These are phyloP conservation scores for Emydoidea blandingii DNA, from an alignment of 2,797 vertebrate genomes.

Conservation along the genomic window DNA sequence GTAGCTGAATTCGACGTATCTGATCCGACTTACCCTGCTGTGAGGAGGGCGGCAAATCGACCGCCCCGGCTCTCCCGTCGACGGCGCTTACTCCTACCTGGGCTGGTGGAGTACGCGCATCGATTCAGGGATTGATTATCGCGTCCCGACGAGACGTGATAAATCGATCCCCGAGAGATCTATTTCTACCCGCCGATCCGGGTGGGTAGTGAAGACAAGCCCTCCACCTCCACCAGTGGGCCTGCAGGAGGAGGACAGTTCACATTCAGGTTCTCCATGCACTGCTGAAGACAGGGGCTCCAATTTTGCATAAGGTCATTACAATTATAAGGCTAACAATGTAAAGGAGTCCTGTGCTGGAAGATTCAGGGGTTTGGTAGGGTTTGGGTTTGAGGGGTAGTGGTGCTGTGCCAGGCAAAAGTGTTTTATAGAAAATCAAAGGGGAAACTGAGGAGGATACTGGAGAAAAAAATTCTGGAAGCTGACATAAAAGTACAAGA, in stretches of 20 bases:
- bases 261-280: slow-evolving; percentile 16
- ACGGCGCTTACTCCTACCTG: too few relatives aligned
- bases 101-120: too few relatives aligned
- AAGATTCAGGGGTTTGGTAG: not conserved
- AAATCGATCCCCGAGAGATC: too few relatives aligned
- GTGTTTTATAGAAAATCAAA: not conserved
- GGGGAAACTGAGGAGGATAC: not conserved
- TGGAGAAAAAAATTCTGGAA: not conserved
- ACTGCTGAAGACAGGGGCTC: not conserved
- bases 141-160: too few relatives aligned
- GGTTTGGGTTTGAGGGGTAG: not conserved
- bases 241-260: not conserved
- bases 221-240: not conserved
- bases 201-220: too few relatives aligned
- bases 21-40: too few relatives aligned
- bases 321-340: not conserved
- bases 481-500: not conserved
- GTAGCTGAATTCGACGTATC: too few relatives aligned
- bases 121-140: too few relatives aligned
- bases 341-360: not conserved
- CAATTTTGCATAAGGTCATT: rapidly evolving
- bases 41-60: too few relatives aligned
- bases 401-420: not conserved
- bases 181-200: too few relatives aligned
- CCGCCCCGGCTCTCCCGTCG: too few relatives aligned